Percentiles rank a stretch among this genome's conserved stretches.
These are phyloP conservation scores for Diorhabda carinulata DNA, from an alignment of 1,140 invertebrate species.

Conservation along the genomic window DNA sequence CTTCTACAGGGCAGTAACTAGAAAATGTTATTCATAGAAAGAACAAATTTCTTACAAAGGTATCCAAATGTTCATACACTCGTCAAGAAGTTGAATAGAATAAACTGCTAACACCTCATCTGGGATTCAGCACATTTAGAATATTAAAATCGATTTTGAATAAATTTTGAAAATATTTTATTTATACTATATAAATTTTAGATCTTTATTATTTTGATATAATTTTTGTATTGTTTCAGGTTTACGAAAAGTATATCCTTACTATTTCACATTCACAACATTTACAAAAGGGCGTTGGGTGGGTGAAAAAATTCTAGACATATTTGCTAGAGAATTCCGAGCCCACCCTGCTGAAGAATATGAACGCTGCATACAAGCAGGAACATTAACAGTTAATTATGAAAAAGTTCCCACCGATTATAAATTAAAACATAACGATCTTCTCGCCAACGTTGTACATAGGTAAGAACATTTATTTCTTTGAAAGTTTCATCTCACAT, in stretches of 20 bases:
- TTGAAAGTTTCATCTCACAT: no score
- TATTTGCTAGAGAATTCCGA: constrained; percentile 90
- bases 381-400: constrained; percentile 92
- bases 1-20: no score
- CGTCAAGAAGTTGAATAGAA: no score
- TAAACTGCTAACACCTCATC: no score
- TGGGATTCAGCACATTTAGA: no score
- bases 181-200: no score
- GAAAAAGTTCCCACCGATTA: constrained; percentile 90
- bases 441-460: constrained; percentile 91
- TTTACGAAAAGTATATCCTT: constrained; percentile 96
- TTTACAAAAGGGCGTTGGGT: constrained; percentile 98
- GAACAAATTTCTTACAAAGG: no score
- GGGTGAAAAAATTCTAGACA: constrained; percentile 88
- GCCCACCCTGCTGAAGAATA: constrained; percentile 90
- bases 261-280: constrained; percentile 95
- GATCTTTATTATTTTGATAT: no score
- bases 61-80: no score
- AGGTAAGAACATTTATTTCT: constrained; percentile 60
- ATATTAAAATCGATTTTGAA: no score
- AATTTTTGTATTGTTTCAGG: constrained; percentile 57
- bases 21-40: no score
- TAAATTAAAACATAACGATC: constrained; percentile 88
- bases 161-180: no score
- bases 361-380: constrained; percentile 83